Evolutionary conservation across 2,888 invertebrate species (phyloP).

Genomic region (Electrophaes corylata): DNA sequence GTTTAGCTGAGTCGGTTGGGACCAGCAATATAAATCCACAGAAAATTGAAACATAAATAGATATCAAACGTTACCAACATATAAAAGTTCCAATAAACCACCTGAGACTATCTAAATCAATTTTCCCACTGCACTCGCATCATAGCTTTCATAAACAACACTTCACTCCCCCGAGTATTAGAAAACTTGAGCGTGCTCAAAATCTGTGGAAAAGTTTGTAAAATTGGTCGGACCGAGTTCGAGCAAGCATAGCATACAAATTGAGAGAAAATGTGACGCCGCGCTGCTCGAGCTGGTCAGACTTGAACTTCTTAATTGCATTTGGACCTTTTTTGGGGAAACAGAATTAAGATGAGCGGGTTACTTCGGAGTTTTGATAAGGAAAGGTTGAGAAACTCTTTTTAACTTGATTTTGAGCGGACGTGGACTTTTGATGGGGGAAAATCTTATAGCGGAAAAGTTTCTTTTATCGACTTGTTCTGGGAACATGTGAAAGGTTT

Average conservation of each 20-base stretch:
- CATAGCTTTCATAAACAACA: constrained; percentile 26
- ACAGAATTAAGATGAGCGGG: constrained; percentile 29
- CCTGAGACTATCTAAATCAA: not conserved
- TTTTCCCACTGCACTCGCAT: constrained; percentile 10
- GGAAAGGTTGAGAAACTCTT: constrained; percentile 19
- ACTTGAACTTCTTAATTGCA: constrained; percentile 20
- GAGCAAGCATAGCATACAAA: constrained; percentile 39
- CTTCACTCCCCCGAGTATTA: constrained; percentile 20
- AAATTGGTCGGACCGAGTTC: constrained; percentile 21
- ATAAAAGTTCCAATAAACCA: not conserved
- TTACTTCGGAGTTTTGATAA: constrained; percentile 28
- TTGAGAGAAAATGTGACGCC: constrained; percentile 19
- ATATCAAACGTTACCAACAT: not conserved
- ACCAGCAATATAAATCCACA: not conserved
- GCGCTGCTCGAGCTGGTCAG: constrained; percentile 1
- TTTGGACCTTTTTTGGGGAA: constrained; percentile 27
- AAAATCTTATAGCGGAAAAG: constrained; percentile 15
- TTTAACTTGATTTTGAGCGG: constrained; percentile 26
- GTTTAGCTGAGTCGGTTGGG: too few relatives aligned
- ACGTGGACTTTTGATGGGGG: constrained; percentile 10
- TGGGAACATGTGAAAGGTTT: not conserved
- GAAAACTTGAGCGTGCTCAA: constrained; percentile 28
- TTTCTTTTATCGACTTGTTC: constrained; percentile 16
- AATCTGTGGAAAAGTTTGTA: constrained; percentile 26
- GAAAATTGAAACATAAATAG: not conserved